These are phyloP conservation scores for Phorcus lineatus DNA, from an alignment of 2,888 invertebrate genomes.

Conservation along the genomic window DNA sequence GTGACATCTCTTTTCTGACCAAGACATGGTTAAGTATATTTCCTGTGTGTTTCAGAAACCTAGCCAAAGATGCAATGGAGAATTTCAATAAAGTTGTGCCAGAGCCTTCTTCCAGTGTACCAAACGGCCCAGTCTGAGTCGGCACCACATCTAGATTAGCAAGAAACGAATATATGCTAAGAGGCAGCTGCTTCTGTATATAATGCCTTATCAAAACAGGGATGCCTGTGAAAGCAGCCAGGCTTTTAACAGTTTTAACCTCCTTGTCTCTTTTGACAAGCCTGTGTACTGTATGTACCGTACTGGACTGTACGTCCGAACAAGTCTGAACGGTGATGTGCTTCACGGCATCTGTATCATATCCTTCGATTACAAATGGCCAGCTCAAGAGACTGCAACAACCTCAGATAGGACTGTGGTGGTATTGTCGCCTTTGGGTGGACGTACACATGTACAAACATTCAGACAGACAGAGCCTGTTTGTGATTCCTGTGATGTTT, in stretches of 20 bases:
- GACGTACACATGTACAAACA: no score
- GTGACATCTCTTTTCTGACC: no score
- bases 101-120: conserved; percentile 39
- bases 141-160: not conserved
- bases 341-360: not conserved
- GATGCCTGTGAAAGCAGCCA: conserved; percentile 7
- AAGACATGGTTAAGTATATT: not conserved
- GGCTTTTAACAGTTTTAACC: conserved; percentile 13
- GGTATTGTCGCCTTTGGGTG: not conserved
- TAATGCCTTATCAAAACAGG: conserved; percentile 13
- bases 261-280: not conserved
- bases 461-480: not conserved
- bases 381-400: not conserved
- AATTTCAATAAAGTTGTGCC: conserved; percentile 43
- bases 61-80: conserved; percentile 64
- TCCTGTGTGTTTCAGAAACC: conserved; percentile 50
- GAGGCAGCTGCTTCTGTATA: conserved; percentile 9
- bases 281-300: not conserved
- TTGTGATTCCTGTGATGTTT: conserved; percentile 10
- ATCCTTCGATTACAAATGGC: not conserved
- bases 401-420: not conserved
- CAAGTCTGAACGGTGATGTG: no score
- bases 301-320: no score
- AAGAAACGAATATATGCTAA: conserved; percentile 5
- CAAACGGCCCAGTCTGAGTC: conserved; percentile 64